Base-by-base conservation (phyloP, 2,888 invertebrate species). In the Lissocephala sabroskyi region DNA sequence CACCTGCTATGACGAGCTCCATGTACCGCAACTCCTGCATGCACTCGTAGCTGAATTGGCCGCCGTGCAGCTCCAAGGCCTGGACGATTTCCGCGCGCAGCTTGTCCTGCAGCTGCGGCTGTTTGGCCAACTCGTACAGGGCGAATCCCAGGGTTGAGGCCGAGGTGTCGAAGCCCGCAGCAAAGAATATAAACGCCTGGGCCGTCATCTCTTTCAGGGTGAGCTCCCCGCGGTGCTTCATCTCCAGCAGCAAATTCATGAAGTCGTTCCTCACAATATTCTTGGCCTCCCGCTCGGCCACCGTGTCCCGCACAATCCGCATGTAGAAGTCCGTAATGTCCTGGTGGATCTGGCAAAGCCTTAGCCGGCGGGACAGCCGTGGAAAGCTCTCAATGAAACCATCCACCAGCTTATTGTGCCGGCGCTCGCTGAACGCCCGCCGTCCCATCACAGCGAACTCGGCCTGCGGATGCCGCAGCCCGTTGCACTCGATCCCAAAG, bases 121-220 rank as follows among this genome's bases (percentile, higher is more conserved):
- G 84, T n/a, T 80, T 70, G 0, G 87, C 86, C 23, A 88, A 60
- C 59, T 87, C 86, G 59, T 84, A 87, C 2, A 87, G 61, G 1
- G 84, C 82, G 55, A 85, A 87, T 17, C 83, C 80, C 55, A 87
- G 67, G 0, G 85, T 84, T 1, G 85, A 81, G 1, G 85, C 80
- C 0, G 86, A 87, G 0, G 88, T 87, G 62, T 88, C 88, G 33
- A 85, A 87, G 4, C 88, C 88, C 14, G 87, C 88, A 1, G 78
- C 60, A 57, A 87, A 86, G 56, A 89, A 88, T 3, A 86, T 76
- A 11, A 87, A 84, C 3, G 87, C 86, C 45, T 89, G 88, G 0
- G 87, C 85, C 0, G 86, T 80, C 2, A 89, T 65, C 30, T 88
- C 68, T 2, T 85, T 78, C 6, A 87, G 63, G 0, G 84, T 33